These are phyloP conservation scores for Dioctria linearis DNA, from an alignment of 2,888 invertebrate species.

Conservation along the genomic window DNA sequence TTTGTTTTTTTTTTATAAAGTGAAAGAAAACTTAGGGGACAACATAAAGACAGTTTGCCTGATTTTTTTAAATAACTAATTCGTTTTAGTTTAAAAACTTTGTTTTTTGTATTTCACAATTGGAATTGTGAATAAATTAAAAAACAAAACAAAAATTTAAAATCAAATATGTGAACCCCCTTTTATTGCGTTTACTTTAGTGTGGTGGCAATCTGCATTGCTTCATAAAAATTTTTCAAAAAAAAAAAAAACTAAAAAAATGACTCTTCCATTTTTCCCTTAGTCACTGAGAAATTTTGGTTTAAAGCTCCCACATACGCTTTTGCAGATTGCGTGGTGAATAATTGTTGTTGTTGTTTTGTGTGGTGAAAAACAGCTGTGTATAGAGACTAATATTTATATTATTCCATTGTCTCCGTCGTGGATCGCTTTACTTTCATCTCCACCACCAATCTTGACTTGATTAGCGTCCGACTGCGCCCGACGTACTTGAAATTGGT, in stretches of 20 bases:
- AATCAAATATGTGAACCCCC: neutral
- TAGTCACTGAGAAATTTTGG: constrained; percentile 25
- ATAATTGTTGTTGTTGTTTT: constrained; percentile 38
- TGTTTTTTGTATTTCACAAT: neutral
- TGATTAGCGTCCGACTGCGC: neutral
- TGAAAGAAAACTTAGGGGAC: no score
- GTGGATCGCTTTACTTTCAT: neutral
- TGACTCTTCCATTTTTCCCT: constrained; percentile 24
- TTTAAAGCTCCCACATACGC: constrained; percentile 43
- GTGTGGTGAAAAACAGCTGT: constrained; percentile 38
- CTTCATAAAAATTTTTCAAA: constrained; percentile 2
- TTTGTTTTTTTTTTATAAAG: neutral
- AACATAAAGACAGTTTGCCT: no score
- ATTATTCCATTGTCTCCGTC: constrained; percentile 27
- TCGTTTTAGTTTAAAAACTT: no score
- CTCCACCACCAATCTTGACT: neutral
- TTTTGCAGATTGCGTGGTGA: constrained; percentile 50
- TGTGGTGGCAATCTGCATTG: neutral
- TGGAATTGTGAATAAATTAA: neutral
- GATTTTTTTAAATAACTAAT: no score
- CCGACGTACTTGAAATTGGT: constrained; percentile 21
- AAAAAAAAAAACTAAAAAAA: neutral
- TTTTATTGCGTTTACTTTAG: neutral
- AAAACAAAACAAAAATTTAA: no score
- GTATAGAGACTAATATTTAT: neutral